Base-by-base conservation (phyloP, 2,113 vertebrate species). In the Bos taurus region DNA sequence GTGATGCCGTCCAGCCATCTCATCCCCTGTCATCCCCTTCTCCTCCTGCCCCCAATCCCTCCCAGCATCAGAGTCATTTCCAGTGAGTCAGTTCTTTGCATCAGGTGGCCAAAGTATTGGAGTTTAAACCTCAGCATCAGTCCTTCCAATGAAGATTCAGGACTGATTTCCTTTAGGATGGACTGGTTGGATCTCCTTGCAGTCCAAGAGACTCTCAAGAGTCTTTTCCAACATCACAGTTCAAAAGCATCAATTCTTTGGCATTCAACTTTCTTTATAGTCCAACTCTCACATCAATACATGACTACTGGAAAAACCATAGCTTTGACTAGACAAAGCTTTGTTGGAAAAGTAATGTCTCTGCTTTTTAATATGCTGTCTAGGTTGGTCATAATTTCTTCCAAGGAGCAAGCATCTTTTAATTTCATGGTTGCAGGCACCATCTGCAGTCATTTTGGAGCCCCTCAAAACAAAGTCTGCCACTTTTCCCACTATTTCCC, bases 1-100 rank as follows among this genome's bases (percentile, higher is more conserved):
- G 9, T 36, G 64, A 71, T 36, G 64, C n/a, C 64, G 36, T 71
- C 17, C 17, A 71, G 1, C 17, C 64, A 71, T 19, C n/a, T 67
- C 2, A 0, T 21, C n/a, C 64, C 36, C 64, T 36, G n/a, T 36
- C 9, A 0, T 71, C n/a, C 9, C n/a, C 64, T 36, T 71, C 64
- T 71, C 33, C 33, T 67, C n/a, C 9, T 2, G 0, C 17, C n/a
- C 2, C 5, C 9, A 36, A 21, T 71, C n/a, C 2, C 5, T 71
- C 64, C n/a, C n/a, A 21, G 17, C 9, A 36, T 36, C 64, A 71
- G 64, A 1, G 4, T 71, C 17, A 21, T 71, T 71, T 11, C 17
- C 17, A 71, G 5, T 71, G 64, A 36, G 4, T 36, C 17, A 36
- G 9, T 21, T 36, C 9, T 67, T 67, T 5, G 16, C 8, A 67